Percentiles rank a stretch among this genome's conserved stretches.
Evolutionary conservation across 2,113 vertebrate species (phyloP).

Genomic region (Struthio camelus): DNA sequence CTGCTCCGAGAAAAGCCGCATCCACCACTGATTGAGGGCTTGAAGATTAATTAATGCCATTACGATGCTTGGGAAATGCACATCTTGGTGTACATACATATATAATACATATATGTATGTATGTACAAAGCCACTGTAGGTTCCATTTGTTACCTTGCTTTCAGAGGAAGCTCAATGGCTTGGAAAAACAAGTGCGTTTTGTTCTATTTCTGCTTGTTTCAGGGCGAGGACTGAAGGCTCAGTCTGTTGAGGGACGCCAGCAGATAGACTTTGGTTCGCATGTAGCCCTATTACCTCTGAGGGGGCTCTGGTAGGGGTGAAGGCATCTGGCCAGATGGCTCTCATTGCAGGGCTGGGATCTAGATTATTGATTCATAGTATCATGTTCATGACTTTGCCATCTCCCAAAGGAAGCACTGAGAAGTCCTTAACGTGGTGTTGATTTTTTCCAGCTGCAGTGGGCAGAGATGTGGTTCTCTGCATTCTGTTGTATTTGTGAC

Average conservation of each 20-base stretch:
- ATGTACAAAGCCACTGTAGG: fast-evolving
- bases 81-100: fast-evolving
- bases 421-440: neutral
- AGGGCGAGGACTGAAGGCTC: neutral
- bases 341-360: neutral
- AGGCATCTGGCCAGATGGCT: slow-evolving; percentile 7
- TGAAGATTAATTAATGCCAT: neutral
- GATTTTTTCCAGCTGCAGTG: neutral
- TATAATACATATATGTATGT: no score
- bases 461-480: fast-evolving
- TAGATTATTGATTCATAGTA: slow-evolving; percentile 10
- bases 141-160: fast-evolving
- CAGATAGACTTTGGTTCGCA: neutral
- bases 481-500: neutral
- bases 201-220: neutral
- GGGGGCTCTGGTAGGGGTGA: neutral
- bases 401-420: neutral
- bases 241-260: fast-evolving
- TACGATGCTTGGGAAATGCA: neutral
- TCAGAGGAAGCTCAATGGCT: fast-evolving
- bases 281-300: neutral
- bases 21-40: no score
- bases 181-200: neutral
- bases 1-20: no score
- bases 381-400: neutral